Conservation (phyloP, 2,888 invertebrate genomes). For the Barypeithes pellucidus region DNA sequence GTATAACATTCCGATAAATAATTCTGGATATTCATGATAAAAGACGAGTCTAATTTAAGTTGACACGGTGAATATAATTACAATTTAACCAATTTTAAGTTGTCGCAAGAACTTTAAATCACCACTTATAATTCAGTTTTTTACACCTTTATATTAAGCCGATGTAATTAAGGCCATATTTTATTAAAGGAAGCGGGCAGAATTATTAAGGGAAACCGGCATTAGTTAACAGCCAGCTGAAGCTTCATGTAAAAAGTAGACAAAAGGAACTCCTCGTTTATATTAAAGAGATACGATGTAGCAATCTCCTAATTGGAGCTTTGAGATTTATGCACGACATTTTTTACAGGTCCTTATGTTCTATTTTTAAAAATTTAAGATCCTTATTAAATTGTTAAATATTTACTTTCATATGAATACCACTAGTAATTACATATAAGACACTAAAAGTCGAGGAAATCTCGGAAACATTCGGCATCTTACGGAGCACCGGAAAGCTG, state of each 20-base stretch:
- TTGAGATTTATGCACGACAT: slow-evolving; percentile 7
- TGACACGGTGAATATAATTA: background rate
- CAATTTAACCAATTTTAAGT: background rate
- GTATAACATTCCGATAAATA: too few relatives aligned
- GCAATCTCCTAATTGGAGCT: slow-evolving; percentile 9
- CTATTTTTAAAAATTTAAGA: background rate
- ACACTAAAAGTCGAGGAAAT: too few relatives aligned
- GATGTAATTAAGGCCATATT: slow-evolving; percentile 38
- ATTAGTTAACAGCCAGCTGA: slow-evolving; percentile 3
- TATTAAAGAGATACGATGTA: background rate
- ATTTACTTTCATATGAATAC: background rate
- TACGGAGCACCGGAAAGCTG: too few relatives aligned
- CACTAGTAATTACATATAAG: too few relatives aligned
- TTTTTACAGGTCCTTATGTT: background rate
- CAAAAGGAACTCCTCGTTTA: slow-evolving; percentile 13
- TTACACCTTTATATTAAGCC: slow-evolving; percentile 3
- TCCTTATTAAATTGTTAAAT: background rate
- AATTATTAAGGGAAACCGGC: slow-evolving; percentile 20
- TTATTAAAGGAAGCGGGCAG: slow-evolving; percentile 27
- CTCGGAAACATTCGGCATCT: too few relatives aligned
- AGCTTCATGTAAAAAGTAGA: slow-evolving; percentile 12
- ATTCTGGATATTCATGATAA: too few relatives aligned
- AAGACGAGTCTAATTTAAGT: too few relatives aligned
- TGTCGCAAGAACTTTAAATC: background rate
- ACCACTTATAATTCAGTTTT: slow-evolving; percentile 9